phyloP scores from a whole-genome alignment of 2,113 vertebrate species.

The Microcebus ravelobensis region DNA sequence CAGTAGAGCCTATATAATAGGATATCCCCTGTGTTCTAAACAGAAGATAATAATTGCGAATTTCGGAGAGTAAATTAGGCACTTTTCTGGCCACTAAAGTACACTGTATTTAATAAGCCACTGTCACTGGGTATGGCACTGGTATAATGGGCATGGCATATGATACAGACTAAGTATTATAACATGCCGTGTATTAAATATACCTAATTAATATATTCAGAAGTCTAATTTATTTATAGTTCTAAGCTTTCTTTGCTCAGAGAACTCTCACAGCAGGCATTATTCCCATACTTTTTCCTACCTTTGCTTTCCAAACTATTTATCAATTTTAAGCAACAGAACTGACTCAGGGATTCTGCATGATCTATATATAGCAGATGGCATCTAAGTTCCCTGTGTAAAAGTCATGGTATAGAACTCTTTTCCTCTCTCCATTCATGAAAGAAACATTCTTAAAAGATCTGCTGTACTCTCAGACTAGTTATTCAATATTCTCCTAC shows the following conservation, averaged over 20 bases:
- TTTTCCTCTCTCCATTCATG: not conserved
- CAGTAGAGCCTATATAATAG: not conserved
- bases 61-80: not conserved
- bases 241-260: slow-evolving; percentile 1
- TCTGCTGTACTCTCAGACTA: not conserved
- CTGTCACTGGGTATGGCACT: not conserved
- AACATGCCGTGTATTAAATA: not conserved
- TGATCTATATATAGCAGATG: not conserved
- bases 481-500: not conserved
- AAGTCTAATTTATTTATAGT: slow-evolving; percentile 7
- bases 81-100: not conserved
- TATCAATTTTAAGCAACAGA: not conserved
- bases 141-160: not conserved
- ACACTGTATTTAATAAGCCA: not conserved
- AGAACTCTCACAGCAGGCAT: not conserved
- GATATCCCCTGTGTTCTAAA: not conserved
- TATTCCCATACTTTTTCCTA: not conserved
- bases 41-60: not conserved
- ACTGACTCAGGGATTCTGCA: not conserved
- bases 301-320: slow-evolving; percentile 31
- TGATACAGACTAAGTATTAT: not conserved
- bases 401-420: not conserved
- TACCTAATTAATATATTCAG: not conserved
- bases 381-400: not conserved
- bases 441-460: not conserved